Conservation (phyloP, 2,888 invertebrate genomes). For the Neoaliturus tenellus region DNA sequence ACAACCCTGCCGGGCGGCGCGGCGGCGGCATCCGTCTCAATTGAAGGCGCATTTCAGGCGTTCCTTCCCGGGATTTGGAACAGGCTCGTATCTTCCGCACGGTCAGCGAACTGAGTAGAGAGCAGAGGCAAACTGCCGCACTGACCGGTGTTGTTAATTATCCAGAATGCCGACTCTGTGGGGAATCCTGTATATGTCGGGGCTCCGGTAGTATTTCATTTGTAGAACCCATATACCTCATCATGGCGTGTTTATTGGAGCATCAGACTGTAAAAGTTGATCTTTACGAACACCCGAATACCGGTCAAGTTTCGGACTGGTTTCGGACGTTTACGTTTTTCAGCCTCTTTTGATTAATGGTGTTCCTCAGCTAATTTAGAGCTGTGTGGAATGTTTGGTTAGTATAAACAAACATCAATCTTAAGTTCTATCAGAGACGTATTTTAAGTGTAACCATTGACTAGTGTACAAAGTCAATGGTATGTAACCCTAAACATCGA, state of each 20-base stretch:
- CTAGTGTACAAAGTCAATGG: no score
- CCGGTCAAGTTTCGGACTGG: not conserved
- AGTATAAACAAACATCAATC: not conserved
- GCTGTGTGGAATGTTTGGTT: not conserved
- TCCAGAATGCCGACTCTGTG: not conserved
- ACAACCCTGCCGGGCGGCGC: not conserved
- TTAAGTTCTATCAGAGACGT: no score
- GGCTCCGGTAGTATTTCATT: not conserved
- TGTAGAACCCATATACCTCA: not conserved
- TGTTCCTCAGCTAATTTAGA: not conserved
- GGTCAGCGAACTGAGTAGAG: not conserved
- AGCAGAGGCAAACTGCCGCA: no score
- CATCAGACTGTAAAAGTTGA: not conserved
- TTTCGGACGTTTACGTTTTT: not conserved
- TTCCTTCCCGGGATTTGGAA: conserved; percentile 1
- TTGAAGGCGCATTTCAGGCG: conserved; percentile 40
- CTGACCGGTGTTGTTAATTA: not conserved
- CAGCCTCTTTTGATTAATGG: not conserved
- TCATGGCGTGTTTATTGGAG: not conserved
- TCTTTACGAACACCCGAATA: not conserved
- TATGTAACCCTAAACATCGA: no score
- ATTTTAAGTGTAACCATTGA: no score
- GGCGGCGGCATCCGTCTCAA: conserved; percentile 43
- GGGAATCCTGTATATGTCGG: not conserved
- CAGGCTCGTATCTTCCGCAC: not conserved